Conservation (phyloP, 2,113 vertebrate species). For the Plotosus lineatus region DNA sequence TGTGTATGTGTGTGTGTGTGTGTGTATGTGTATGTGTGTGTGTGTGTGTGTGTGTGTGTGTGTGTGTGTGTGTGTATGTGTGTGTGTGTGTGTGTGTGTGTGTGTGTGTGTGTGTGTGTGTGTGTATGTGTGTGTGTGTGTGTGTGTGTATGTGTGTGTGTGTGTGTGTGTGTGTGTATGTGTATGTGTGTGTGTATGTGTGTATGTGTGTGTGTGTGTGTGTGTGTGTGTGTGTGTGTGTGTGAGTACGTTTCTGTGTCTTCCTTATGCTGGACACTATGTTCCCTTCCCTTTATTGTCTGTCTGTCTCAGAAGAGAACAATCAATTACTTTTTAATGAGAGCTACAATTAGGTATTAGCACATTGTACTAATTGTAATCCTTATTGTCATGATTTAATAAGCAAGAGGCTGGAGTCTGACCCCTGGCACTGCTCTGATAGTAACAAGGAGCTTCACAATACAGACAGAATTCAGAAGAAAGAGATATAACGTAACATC, state of each 20-base stretch:
- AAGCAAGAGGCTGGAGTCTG: slow-evolving; percentile 41
- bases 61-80: slow-evolving; percentile 20
- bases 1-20: neutral
- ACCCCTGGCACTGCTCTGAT: slow-evolving; percentile 31
- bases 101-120: neutral
- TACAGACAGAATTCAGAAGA: slow-evolving; percentile 18
- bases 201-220: slow-evolving; percentile 13
- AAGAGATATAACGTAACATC: neutral
- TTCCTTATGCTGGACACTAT: slow-evolving; percentile 5
- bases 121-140: slow-evolving; percentile 18
- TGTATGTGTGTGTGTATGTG: slow-evolving; percentile 7
- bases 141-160: slow-evolving; percentile 7
- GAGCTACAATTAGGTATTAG: slow-evolving; percentile 31
- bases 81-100: neutral
- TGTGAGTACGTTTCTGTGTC: neutral
- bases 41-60: neutral
- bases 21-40: neutral
- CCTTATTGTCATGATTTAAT: slow-evolving; percentile 52
- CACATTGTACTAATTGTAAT: slow-evolving; percentile 49
- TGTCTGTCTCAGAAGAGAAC: slow-evolving; percentile 35
- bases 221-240: neutral
- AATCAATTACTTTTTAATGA: slow-evolving; percentile 53
- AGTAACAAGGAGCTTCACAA: slow-evolving; percentile 25
- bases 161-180: neutral
- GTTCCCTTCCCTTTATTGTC: slow-evolving; percentile 6